A percentile compares a stretch with the other conserved stretches of the same genome.
These are phyloP conservation scores for Pseudomyrmex gracilis DNA, from an alignment of 1,140 invertebrate species.

Conservation along the genomic window DNA sequence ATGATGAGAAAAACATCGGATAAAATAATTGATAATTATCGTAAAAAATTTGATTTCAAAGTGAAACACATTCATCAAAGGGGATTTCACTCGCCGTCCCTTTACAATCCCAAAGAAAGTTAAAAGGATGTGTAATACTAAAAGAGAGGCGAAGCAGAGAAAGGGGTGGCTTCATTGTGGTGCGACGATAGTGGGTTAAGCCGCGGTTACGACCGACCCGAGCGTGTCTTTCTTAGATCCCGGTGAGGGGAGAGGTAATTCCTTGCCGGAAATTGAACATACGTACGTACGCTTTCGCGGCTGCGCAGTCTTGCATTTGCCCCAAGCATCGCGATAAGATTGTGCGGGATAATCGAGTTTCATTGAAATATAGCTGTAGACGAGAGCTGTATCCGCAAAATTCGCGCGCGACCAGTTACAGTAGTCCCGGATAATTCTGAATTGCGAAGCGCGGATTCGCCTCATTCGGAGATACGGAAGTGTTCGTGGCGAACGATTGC, in stretches of 20 bases:
- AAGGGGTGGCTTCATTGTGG: slow-evolving; percentile 10
- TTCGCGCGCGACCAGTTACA: slow-evolving; percentile 56
- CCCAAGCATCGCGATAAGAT: slow-evolving; percentile 61
- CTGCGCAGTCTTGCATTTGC: slow-evolving; percentile 66
- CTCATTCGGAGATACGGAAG: slow-evolving; percentile 19
- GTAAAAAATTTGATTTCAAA: slow-evolving; percentile 3
- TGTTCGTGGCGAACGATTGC: slow-evolving; percentile 51
- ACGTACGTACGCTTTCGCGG: slow-evolving; percentile 20
- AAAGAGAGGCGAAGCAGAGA: background rate
- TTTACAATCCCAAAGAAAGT: background rate
- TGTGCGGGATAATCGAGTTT: slow-evolving; percentile 73
- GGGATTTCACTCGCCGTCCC: background rate
- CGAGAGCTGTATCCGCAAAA: slow-evolving; percentile 67
- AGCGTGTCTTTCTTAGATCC: slow-evolving; percentile 72
- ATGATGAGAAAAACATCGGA: no score
- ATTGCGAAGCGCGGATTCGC: background rate
- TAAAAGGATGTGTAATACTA: slow-evolving; percentile 25
- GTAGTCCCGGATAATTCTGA: background rate
- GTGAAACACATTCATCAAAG: slow-evolving; percentile 13
- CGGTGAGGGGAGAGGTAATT: slow-evolving; percentile 71
- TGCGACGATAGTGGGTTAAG: slow-evolving; percentile 69
- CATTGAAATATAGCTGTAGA: slow-evolving; percentile 71
- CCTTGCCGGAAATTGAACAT: slow-evolving; percentile 79
- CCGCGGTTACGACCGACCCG: slow-evolving; percentile 72
- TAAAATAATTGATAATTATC: no score